These are phyloP conservation scores for Microchrysa polita DNA, from an alignment of 2,888 invertebrate genomes.

Conservation along the genomic window DNA sequence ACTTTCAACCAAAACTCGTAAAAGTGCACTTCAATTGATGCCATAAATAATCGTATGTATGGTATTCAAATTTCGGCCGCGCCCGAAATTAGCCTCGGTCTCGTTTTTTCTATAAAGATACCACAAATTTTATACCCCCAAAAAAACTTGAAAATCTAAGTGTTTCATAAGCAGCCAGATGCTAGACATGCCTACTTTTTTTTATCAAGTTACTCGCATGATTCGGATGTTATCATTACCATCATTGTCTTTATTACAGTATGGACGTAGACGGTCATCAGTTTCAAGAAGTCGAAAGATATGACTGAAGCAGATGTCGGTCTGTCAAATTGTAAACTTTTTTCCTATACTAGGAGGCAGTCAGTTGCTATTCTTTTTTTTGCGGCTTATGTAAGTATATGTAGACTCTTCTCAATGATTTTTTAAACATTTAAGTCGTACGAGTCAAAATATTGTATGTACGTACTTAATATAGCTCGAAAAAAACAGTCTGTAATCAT, in stretches of 20 bases:
- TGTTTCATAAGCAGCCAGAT: too few relatives aligned
- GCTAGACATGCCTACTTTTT: too few relatives aligned
- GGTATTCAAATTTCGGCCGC: too few relatives aligned
- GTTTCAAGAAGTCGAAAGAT: background rate
- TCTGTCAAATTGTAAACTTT: conserved; percentile 1
- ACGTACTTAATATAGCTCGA: too few relatives aligned
- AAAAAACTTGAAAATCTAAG: too few relatives aligned
- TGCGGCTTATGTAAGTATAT: background rate
- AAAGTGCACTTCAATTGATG: too few relatives aligned
- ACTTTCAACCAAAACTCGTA: too few relatives aligned
- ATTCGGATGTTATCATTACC: background rate
- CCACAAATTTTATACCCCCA: too few relatives aligned
- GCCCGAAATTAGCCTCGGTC: too few relatives aligned
- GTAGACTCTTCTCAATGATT: conserved; percentile 12
- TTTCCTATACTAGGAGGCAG: background rate
- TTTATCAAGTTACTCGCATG: too few relatives aligned
- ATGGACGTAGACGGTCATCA: background rate
- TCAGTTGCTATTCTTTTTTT: background rate
- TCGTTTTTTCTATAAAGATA: too few relatives aligned
- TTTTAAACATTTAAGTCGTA: conserved; percentile 1
- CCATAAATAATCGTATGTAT: too few relatives aligned
- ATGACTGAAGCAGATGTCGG: background rate
- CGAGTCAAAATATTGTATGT: background rate
- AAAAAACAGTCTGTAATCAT: background rate
- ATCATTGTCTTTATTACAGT: background rate